A percentile compares a stretch with the other conserved stretches of the same genome.
phyloP scores from a whole-genome alignment of 1,140 invertebrate species.

The Globodera ellingtonae region DNA sequence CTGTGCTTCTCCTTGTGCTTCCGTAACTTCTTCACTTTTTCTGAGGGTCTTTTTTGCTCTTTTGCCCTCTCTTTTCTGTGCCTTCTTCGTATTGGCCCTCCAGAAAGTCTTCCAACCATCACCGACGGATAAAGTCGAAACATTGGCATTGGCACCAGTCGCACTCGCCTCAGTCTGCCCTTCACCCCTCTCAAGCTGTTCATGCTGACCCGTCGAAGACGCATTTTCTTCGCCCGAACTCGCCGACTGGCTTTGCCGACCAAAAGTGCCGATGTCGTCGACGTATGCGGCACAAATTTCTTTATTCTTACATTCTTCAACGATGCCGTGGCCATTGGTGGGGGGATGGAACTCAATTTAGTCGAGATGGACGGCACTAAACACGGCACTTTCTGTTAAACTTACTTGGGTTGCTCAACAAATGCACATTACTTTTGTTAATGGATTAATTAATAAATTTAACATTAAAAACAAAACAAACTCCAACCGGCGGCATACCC shows the following conservation, averaged over 20 bases:
- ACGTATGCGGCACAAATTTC: neutral
- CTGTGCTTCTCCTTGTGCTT: neutral
- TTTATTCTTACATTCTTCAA: neutral
- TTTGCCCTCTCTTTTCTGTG: neutral
- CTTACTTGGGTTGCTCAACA: neutral
- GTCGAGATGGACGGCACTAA: neutral
- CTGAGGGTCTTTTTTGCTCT: neutral
- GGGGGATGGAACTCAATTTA: slow-evolving; percentile 1
- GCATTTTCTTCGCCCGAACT: slow-evolving; percentile 1
- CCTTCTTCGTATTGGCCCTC: neutral
- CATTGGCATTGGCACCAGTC: neutral
- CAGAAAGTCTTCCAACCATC: neutral
- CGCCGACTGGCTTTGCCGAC: neutral
- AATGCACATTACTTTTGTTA: neutral
- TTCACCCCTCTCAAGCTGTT: neutral
- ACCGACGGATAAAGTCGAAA: neutral
- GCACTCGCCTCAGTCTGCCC: neutral
- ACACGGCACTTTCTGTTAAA: neutral
- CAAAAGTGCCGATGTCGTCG: neutral
- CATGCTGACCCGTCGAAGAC: neutral
- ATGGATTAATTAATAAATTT: neutral
- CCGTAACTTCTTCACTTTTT: neutral
- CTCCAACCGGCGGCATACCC: neutral
- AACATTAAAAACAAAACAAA: no score
- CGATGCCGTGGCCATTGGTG: neutral